Evolutionary conservation across 2,113 vertebrate genomes (phyloP).

Genomic region (Oophaga pumilio): DNA sequence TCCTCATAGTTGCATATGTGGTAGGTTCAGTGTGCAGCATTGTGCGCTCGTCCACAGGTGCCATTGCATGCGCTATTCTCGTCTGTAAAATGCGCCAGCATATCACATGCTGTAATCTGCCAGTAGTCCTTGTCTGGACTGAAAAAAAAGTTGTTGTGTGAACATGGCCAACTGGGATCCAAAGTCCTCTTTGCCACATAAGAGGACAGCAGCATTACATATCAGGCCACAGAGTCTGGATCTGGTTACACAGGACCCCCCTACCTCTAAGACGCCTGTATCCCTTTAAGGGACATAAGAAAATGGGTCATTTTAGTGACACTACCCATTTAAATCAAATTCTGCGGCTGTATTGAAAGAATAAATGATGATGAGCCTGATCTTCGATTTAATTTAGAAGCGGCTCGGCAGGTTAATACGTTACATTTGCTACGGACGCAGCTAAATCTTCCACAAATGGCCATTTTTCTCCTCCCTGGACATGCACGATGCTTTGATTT

Average conservation of each 20-base stretch:
- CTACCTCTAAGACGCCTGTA: background rate
- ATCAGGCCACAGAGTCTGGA: too few species aligned
- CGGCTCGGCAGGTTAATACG: slow-evolving; percentile 11
- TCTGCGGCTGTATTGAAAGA: background rate
- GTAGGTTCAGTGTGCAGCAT: too few species aligned
- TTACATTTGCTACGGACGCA: slow-evolving; percentile 2
- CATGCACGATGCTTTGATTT: slow-evolving; percentile 12
- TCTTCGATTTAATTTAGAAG: slow-evolving; percentile 29
- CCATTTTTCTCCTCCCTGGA: slow-evolving; percentile 12
- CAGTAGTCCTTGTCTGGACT: too few species aligned
- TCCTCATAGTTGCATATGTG: too few species aligned
- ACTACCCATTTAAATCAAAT: background rate
- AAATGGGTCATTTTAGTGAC: background rate
- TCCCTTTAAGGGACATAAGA: background rate
- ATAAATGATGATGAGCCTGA: background rate
- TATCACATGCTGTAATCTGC: too few species aligned
- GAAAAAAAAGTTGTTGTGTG: too few species aligned
- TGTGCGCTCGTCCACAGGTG: too few species aligned
- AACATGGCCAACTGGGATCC: too few species aligned
- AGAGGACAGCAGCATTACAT: too few species aligned
- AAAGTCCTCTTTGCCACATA: too few species aligned
- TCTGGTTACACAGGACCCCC: background rate
- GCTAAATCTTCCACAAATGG: slow-evolving; percentile 38
- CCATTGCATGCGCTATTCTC: too few species aligned
- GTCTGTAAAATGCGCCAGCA: too few species aligned